A percentile compares a stretch with the other conserved stretches of the same genome.
These are phyloP conservation scores for Crepidodera aurea DNA, from an alignment of 2,888 invertebrate genomes.

Conservation along the genomic window DNA sequence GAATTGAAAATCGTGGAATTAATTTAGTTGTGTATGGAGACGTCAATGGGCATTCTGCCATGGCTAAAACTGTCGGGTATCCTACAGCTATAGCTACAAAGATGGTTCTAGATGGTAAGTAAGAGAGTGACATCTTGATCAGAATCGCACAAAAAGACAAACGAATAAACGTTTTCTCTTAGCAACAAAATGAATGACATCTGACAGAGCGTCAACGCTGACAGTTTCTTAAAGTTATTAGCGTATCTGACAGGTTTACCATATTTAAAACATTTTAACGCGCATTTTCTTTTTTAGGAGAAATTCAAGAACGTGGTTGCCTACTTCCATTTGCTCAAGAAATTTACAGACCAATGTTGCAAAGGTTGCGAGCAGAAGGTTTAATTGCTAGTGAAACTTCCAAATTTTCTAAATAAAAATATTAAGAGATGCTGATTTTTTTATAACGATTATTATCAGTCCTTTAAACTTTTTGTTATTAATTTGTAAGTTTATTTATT, in stretches of 20 bases:
- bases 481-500: too few relatives aligned
- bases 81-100: constrained; percentile 96
- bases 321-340: constrained; percentile 91
- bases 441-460: too few relatives aligned
- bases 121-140: constrained; percentile 10
- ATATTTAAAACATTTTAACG: too few relatives aligned
- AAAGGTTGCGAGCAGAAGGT: constrained; percentile 86
- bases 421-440: too few relatives aligned
- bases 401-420: constrained; percentile 59
- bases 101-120: constrained; percentile 95
- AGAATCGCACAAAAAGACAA: background rate
- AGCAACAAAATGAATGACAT: too few relatives aligned
- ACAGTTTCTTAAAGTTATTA: too few relatives aligned
- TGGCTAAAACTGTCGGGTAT: constrained; percentile 93
- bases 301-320: constrained; percentile 95
- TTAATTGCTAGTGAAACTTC: constrained; percentile 75
- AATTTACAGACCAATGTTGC: constrained; percentile 91
- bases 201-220: too few relatives aligned
- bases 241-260: too few relatives aligned
- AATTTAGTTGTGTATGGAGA: constrained; percentile 93
- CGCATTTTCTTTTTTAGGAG: constrained; percentile 70
- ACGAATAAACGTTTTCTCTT: too few relatives aligned
- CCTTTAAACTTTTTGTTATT: too few relatives aligned
- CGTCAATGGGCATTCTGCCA: constrained; percentile 85
- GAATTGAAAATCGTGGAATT: constrained; percentile 80